A percentile compares a stretch with the other conserved stretches of the same genome.
Evolutionary conservation across 2,797 vertebrate species (phyloP).

Genomic region (Cryptoprocta ferox): DNA sequence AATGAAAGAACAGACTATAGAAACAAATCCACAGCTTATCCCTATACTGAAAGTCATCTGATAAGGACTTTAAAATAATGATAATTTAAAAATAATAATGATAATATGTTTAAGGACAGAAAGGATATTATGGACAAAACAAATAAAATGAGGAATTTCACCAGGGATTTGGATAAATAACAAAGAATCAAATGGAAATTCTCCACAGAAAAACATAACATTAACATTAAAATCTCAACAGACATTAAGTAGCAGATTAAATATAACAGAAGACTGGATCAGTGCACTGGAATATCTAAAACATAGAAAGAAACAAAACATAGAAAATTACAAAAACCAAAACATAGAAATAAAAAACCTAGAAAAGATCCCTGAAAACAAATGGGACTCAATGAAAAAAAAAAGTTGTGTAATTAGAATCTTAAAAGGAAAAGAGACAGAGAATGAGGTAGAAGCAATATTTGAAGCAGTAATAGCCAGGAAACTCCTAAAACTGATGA

Average conservation of each 20-base stretch:
- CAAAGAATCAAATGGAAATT: slow-evolving; percentile 14
- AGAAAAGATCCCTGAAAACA: neutral
- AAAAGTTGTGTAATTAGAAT: neutral
- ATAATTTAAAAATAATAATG: neutral
- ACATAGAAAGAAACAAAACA: neutral
- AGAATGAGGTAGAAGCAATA: neutral
- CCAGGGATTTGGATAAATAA: neutral
- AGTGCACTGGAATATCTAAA: neutral
- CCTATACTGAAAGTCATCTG: neutral
- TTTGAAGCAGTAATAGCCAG: neutral
- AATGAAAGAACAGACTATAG: slow-evolving; percentile 13
- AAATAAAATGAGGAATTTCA: neutral
- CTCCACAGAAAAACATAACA: slow-evolving; percentile 17
- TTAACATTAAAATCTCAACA: neutral
- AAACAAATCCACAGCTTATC: neutral
- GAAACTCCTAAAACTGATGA: neutral
- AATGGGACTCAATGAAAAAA: neutral
- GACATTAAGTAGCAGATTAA: neutral
- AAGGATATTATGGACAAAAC: neutral
- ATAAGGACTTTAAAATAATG: neutral
- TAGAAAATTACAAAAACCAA: neutral
- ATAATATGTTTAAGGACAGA: neutral
- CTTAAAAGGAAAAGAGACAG: neutral
- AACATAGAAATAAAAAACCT: neutral
- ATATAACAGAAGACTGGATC: neutral